Percentiles rank a stretch among this genome's conserved stretches.
These are phyloP conservation scores for Acrocyrtus sp. DNA, from an alignment of 2,888 invertebrate species.

Conservation along the genomic window DNA sequence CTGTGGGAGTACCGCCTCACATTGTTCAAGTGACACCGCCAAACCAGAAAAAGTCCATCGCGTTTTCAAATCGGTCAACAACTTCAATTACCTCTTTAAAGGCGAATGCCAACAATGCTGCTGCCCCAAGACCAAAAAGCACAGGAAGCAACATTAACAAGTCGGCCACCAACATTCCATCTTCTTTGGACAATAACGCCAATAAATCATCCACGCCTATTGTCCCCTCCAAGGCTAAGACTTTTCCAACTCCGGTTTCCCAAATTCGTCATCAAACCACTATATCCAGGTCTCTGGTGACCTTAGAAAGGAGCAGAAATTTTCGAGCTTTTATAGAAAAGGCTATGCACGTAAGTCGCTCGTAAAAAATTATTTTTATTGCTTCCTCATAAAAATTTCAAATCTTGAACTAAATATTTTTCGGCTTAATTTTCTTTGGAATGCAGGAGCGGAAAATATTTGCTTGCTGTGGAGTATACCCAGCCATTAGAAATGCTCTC, in stretches of 20 bases:
- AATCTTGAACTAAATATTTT: too few relatives aligned
- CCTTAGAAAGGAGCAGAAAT: conserved; percentile 43
- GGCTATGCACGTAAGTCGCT: conserved; percentile 54
- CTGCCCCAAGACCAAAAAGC: conserved; percentile 9
- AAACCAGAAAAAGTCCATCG: not conserved
- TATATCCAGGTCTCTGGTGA: conserved; percentile 41
- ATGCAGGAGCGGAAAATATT: conserved; percentile 63
- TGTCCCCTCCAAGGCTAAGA: conserved; percentile 16
- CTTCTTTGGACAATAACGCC: too few relatives aligned
- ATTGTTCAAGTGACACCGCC: not conserved
- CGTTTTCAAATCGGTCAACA: too few relatives aligned
- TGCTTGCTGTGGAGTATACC: conserved; percentile 75
- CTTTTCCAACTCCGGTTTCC: conserved; percentile 15
- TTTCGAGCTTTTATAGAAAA: conserved; percentile 57
- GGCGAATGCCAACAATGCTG: conserved; percentile 12
- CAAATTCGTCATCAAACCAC: too few relatives aligned
- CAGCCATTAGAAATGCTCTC: conserved; percentile 76
- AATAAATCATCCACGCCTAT: too few relatives aligned
- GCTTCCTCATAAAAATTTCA: not conserved
- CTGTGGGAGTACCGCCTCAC: not conserved
- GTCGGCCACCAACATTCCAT: too few relatives aligned
- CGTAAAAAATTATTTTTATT: not conserved
- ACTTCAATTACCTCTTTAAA: conserved; percentile 12
- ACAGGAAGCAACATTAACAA: conserved; percentile 4
- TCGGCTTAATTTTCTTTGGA: too few relatives aligned